Evolutionary conservation across 2,797 vertebrate genomes (phyloP).

Genomic region (Botia almorhae): DNA sequence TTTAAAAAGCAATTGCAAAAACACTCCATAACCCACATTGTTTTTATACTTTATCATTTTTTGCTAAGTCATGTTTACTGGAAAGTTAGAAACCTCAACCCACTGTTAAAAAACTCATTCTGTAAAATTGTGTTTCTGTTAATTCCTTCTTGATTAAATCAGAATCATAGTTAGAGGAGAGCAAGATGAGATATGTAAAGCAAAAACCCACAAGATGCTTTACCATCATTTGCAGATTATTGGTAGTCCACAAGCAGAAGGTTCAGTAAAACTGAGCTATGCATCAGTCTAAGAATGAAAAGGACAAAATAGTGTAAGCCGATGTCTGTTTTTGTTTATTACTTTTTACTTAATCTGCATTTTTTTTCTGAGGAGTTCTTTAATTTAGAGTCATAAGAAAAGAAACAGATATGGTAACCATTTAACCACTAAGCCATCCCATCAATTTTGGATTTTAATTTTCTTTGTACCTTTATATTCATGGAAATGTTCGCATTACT

Average conservation of each 20-base stretch:
- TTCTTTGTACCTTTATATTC: too few relatives aligned
- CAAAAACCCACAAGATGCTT: neutral
- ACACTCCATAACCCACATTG: too few relatives aligned
- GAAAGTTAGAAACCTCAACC: constrained; percentile 8
- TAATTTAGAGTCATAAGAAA: too few relatives aligned
- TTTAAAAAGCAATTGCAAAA: too few relatives aligned
- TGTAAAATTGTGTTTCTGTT: constrained; percentile 38
- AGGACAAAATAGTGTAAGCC: neutral
- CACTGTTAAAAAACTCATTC: constrained; percentile 26
- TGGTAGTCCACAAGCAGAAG: neutral
- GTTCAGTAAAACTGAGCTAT: neutral
- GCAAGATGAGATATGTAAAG: constrained; percentile 13
- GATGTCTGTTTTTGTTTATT: neutral
- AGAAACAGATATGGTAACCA: too few relatives aligned
- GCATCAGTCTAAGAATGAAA: neutral
- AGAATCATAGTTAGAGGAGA: constrained; percentile 30
- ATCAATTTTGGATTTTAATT: too few relatives aligned
- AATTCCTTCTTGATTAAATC: constrained; percentile 21
- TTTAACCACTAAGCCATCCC: too few relatives aligned
- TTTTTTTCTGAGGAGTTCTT: too few relatives aligned
- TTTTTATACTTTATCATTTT: constrained; percentile 22
- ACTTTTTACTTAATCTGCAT: too few relatives aligned
- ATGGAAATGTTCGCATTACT: too few relatives aligned
- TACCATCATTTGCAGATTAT: constrained; percentile 1
- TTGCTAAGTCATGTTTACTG: constrained; percentile 29